These are phyloP conservation scores for Spisula solida DNA, from an alignment of 2,888 invertebrate species.

Conservation along the genomic window DNA sequence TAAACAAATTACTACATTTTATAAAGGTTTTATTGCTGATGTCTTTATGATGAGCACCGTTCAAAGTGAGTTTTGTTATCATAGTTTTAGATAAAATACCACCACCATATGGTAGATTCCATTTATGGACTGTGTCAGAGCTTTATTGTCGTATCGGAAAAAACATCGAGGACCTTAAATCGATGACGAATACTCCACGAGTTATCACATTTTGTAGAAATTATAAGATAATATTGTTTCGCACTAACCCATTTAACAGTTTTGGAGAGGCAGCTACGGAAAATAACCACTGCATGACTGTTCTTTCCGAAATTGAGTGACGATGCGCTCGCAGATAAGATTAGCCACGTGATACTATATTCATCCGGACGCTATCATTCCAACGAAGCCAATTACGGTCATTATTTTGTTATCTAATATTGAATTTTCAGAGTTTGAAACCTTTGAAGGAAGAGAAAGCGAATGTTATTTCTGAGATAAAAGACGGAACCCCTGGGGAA, in stretches of 20 bases:
- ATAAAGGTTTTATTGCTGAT: constrained; percentile 14
- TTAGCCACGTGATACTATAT: background rate
- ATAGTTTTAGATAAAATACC: background rate
- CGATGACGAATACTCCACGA: background rate
- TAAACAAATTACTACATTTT: too few relatives aligned
- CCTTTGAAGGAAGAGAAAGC: background rate
- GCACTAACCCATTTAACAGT: background rate
- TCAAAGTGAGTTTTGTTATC: background rate
- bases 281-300: background rate
- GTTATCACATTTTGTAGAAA: background rate
- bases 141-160: background rate
- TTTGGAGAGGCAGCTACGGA: background rate
- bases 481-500: constrained; percentile 18
- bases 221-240: too few relatives aligned
- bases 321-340: constrained; percentile 25
- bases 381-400: constrained; percentile 15
- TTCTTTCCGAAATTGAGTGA: background rate
- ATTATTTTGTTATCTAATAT: constrained; percentile 25
- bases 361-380: constrained; percentile 5
- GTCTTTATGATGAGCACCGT: background rate
- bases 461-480: background rate
- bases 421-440: constrained; percentile 25
- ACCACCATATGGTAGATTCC: background rate
- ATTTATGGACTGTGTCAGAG: background rate
- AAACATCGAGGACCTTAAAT: background rate